These are phyloP conservation scores for Nannospalax galili DNA, from an alignment of 2,113 vertebrate species.

Conservation along the genomic window DNA sequence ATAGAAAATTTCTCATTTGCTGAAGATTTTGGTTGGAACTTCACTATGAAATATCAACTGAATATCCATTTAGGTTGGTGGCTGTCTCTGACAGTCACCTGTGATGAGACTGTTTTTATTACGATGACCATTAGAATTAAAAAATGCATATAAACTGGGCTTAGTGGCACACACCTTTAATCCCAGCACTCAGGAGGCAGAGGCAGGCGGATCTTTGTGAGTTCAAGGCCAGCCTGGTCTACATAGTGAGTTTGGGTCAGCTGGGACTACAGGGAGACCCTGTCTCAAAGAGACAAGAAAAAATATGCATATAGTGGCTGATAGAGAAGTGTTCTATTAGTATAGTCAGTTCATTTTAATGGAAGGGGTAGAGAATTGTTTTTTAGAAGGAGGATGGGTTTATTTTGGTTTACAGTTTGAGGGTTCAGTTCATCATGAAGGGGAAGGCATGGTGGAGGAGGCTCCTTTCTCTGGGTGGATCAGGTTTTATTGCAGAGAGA, in stretches of 20 bases:
- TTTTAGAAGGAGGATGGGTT: background rate
- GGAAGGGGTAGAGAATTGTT: background rate
- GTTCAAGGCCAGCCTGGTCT: too few relatives aligned
- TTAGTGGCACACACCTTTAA: too few relatives aligned
- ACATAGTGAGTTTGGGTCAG: too few relatives aligned
- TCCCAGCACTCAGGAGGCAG: too few relatives aligned
- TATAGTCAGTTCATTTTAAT: background rate
- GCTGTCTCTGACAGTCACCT: slow-evolving; percentile 40
- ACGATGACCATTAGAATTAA: slow-evolving; percentile 55
- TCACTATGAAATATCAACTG: slow-evolving; percentile 62
- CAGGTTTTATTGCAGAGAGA: background rate
- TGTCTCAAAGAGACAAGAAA: too few relatives aligned
- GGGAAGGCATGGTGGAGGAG: background rate
- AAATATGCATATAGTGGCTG: background rate
- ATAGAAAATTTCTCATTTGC: slow-evolving; percentile 56
- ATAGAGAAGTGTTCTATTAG: slow-evolving; percentile 35
- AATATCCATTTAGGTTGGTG: slow-evolving; percentile 70
- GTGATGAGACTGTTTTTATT: slow-evolving; percentile 41
- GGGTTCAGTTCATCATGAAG: background rate
- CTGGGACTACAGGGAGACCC: too few relatives aligned
- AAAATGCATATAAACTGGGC: too few relatives aligned
- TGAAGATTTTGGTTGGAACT: slow-evolving; percentile 64
- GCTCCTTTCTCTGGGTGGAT: background rate
- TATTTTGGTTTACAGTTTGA: background rate
- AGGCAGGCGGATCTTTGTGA: too few relatives aligned